A percentile compares a stretch with the other conserved stretches of the same genome.
Evolutionary conservation across 92 coral and sea anemone species (phyloP).

Genomic region (Paragorgia papillata): DNA sequence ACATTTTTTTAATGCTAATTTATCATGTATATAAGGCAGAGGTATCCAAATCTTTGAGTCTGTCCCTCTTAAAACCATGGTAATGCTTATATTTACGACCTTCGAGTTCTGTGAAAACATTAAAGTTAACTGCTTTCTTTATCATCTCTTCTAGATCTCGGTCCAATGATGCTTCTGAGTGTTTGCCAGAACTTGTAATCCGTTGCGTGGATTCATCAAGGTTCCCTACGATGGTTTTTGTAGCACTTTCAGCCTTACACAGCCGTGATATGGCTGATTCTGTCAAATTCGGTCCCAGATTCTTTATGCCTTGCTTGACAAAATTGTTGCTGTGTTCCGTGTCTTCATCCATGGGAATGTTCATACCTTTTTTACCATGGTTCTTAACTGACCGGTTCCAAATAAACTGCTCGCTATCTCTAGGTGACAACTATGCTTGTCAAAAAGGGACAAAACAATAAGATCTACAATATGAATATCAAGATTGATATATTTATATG

Average conservation of each 20-base stretch:
- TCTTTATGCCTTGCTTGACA: slow-evolving; percentile 59
- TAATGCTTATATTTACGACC: slow-evolving; percentile 28
- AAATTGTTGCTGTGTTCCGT: slow-evolving; percentile 68
- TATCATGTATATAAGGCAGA: slow-evolving; percentile 32
- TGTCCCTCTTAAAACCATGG: slow-evolving; percentile 24
- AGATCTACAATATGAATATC: too few relatives aligned
- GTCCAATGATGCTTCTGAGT: slow-evolving; percentile 43
- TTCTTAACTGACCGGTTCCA: slow-evolving; percentile 66
- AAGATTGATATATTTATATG: too few relatives aligned
- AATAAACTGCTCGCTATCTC: too few relatives aligned
- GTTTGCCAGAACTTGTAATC: slow-evolving; percentile 51
- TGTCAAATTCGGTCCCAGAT: slow-evolving; percentile 66
- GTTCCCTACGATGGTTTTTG: slow-evolving; percentile 40
- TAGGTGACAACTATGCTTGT: slow-evolving; percentile 49
- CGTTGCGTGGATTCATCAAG: slow-evolving; percentile 49
- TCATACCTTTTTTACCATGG: slow-evolving; percentile 44
- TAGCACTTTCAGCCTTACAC: slow-evolving; percentile 46
- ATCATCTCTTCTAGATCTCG: slow-evolving; percentile 61
- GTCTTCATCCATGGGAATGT: slow-evolving; percentile 64
- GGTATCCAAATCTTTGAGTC: slow-evolving; percentile 8
- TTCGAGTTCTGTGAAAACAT: not conserved
- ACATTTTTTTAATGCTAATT: slow-evolving; percentile 39
- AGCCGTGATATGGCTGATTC: slow-evolving; percentile 56
- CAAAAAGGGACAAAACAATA: too few relatives aligned
- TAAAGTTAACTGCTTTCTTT: slow-evolving; percentile 43